phyloP scores from a whole-genome alignment of 2,113 vertebrate species.

The Stomatorhinus ivindoensis region DNA sequence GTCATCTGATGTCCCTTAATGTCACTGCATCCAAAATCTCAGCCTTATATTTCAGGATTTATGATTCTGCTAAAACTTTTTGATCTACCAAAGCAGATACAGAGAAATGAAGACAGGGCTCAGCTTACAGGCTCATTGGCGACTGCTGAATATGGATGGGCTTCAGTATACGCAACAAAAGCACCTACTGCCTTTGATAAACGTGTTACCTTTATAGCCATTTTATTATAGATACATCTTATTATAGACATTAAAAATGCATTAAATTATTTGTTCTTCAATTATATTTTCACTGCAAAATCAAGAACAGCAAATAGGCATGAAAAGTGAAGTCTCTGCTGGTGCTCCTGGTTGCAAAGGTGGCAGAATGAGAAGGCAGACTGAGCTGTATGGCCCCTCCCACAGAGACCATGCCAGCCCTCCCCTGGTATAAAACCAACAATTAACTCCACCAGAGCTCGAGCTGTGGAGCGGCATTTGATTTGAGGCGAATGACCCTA shows the following conservation, averaged over 20 bases:
- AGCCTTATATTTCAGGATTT: neutral
- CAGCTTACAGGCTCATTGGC: neutral
- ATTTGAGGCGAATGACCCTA: conserved; percentile 25
- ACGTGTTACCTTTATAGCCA: neutral
- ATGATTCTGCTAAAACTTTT: neutral
- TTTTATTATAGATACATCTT: neutral
- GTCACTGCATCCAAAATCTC: neutral
- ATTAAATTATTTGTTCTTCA: neutral
- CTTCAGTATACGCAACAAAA: neutral
- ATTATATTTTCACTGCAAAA: neutral
- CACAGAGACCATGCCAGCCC: conserved; percentile 3
- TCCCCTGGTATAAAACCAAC: conserved; percentile 30
- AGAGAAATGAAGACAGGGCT: neutral
- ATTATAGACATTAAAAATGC: neutral
- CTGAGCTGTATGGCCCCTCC: conserved; percentile 36
- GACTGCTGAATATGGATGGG: neutral
- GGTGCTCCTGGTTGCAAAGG: neutral
- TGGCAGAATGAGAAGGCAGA: neutral
- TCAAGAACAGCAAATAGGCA: neutral
- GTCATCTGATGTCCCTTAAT: neutral
- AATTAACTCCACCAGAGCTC: conserved; percentile 10
- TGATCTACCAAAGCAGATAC: neutral
- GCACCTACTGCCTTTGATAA: neutral
- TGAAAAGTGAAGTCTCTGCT: neutral
- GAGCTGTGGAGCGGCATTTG: conserved; percentile 14